Evolutionary conservation across 1,140 invertebrate genomes (phyloP), one percentile per base, ranked within the genome.

Genomic region (Panagrolaimus sp.): DNA sequence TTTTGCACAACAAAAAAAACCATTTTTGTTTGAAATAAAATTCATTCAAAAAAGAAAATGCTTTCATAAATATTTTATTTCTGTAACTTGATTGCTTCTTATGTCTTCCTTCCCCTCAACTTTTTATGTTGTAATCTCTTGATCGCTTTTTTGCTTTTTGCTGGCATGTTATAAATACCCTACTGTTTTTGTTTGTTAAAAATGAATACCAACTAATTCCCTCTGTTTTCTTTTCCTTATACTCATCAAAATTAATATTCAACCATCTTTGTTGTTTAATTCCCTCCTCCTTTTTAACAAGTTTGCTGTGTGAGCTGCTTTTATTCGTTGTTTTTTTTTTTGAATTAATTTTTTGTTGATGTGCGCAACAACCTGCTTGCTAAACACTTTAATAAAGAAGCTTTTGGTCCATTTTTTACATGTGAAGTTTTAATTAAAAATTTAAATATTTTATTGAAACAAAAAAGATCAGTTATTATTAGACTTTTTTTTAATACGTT

Each of bases 61-160:
- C 31, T 38, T 38, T 38, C 2, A 38, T 38, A 38, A 38, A 38
- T 38, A 38, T 38, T 38, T 38, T 38, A 38, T 38, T 38, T 38
- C 31, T 38, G 31, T 38, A 38, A 38, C 31, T 38, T 57, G 7
- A 57, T 23, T 13, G 16, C 62, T 47, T 46, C 57, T 1, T 46
- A n/a, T 25, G 31, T 27, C 20, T 47, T 45, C 20, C 14, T 23
- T 66, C 62, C 27, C 1, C 71, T 4, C 11, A n/a, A n/a, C n/a
- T n/a, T 13, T 57, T 45, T 72, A 57, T 42, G 65, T 46, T 65
- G 74, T 53, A 31, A 65, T 23, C 62, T 71, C 9, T 53, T 38
- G 48, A 48, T 45, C 14, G 42, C 65, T 63, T n/a, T 31, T 65
- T 44, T 48, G 5, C 25, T 45, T 11, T 65, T 47, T 48, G 45